Percentiles rank a stretch among this genome's conserved stretches.
Evolutionary conservation across 1,140 invertebrate genomes (phyloP).

Genomic region (Brachionus calyciflorus): DNA sequence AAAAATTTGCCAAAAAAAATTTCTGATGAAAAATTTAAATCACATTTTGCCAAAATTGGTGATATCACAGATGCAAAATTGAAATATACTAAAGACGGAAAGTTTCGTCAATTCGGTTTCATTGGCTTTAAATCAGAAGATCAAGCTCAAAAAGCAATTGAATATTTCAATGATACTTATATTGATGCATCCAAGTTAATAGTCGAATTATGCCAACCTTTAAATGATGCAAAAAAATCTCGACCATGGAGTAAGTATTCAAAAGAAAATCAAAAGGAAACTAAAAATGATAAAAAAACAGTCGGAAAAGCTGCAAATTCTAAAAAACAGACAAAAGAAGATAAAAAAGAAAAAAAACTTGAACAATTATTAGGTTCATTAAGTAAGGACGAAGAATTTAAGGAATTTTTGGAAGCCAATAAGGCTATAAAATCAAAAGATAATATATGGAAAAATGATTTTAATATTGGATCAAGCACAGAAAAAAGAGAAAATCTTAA

Average conservation of each 20-base stretch:
- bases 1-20: conserved; percentile 47
- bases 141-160: conserved; percentile 71
- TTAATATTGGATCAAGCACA: conserved; percentile 47
- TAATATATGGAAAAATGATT: conserved; percentile 71
- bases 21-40: background rate
- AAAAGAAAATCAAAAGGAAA: conserved; percentile 49
- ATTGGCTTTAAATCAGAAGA: conserved; percentile 78
- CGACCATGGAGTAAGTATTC: conserved; percentile 73
- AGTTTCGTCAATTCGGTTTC: conserved; percentile 86
- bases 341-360: conserved; percentile 51
- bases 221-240: conserved; percentile 79
- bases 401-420: conserved; percentile 80
- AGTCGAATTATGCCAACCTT: conserved; percentile 72
- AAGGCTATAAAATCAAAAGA: conserved; percentile 64
- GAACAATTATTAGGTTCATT: conserved; percentile 61
- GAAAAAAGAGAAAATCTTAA: background rate
- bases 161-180: conserved; percentile 78
- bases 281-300: conserved; percentile 52
- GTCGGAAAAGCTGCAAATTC: no score
- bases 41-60: conserved; percentile 33
- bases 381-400: conserved; percentile 81
- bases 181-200: conserved; percentile 74
- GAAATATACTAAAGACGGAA: conserved; percentile 83
- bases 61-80: conserved; percentile 81
- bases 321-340: no score